Conservation (phyloP, 2,888 invertebrate species). For the Chrysotoxum bicinctum region DNA sequence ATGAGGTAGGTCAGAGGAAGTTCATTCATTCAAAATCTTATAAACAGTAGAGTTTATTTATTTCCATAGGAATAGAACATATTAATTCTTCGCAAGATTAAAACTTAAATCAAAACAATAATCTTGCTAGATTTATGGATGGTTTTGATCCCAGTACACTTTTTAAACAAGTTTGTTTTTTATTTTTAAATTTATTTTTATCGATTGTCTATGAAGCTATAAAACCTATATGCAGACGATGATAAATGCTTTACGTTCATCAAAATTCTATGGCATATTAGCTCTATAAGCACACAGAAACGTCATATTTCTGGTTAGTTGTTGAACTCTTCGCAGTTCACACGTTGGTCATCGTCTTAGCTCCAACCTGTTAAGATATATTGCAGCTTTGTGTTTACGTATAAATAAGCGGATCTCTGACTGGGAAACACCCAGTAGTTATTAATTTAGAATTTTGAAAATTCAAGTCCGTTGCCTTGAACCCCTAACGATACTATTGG, state of each 20-base stretch:
- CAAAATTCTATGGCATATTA: not conserved
- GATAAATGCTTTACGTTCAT: conserved; percentile 12
- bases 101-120: conserved; percentile 5
- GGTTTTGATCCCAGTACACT: conserved; percentile 27
- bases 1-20: conserved; percentile 61
- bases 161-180: conserved; percentile 42
- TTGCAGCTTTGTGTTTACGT: conserved; percentile 2
- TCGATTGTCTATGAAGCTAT: conserved; percentile 35
- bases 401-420: conserved; percentile 72
- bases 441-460: conserved; percentile 8
- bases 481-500: not conserved
- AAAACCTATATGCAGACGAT: not conserved
- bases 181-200: conserved; percentile 39
- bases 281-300: conserved; percentile 11
- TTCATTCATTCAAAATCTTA: conserved; percentile 18
- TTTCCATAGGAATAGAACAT: not conserved
- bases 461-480: conserved; percentile 3
- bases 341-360: conserved; percentile 18
- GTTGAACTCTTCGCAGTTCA: conserved; percentile 75
- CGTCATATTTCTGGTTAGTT: conserved; percentile 66
- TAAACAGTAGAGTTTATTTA: not conserved
- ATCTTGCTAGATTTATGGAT: conserved; percentile 1
- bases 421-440: conserved; percentile 5
- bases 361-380: conserved; percentile 16
- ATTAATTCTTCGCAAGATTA: not conserved